A percentile compares a stretch with the other conserved stretches of the same genome.
phyloP scores from a whole-genome alignment of 2,113 vertebrate genomes.

The Grus americana region DNA sequence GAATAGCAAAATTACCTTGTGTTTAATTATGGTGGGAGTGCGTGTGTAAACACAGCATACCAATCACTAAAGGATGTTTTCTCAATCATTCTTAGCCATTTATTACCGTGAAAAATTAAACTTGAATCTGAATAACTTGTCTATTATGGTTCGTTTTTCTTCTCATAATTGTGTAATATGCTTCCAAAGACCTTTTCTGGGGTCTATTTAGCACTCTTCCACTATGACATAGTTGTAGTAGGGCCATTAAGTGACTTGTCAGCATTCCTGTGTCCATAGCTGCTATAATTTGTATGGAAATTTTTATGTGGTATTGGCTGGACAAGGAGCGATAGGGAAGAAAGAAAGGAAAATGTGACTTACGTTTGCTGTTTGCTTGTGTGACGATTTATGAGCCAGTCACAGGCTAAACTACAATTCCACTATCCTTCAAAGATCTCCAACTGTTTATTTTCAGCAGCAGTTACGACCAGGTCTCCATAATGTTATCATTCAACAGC shows the following conservation, averaged over 20 bases:
- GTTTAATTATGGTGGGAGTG: background rate
- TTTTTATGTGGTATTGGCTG: background rate
- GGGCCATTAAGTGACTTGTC: background rate
- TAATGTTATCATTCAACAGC: constrained; percentile 16
- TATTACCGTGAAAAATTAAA: background rate
- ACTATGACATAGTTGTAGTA: background rate
- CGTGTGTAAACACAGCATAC: background rate
- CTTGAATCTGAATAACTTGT: background rate
- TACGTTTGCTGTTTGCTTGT: background rate
- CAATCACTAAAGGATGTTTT: background rate
- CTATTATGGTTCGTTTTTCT: background rate
- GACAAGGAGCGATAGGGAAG: background rate
- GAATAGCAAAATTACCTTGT: background rate
- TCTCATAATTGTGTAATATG: background rate
- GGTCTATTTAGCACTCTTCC: background rate
- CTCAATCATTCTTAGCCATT: background rate
- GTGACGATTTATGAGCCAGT: background rate
- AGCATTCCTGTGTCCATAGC: background rate
- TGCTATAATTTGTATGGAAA: background rate
- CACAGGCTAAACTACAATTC: background rate
- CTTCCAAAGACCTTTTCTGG: background rate
- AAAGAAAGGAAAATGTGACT: background rate
- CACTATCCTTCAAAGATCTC: background rate
- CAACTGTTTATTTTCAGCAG: background rate
- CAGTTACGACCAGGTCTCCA: background rate